phyloP scores from a whole-genome alignment of 2,888 invertebrate genomes.

The Rhagonycha lutea region DNA sequence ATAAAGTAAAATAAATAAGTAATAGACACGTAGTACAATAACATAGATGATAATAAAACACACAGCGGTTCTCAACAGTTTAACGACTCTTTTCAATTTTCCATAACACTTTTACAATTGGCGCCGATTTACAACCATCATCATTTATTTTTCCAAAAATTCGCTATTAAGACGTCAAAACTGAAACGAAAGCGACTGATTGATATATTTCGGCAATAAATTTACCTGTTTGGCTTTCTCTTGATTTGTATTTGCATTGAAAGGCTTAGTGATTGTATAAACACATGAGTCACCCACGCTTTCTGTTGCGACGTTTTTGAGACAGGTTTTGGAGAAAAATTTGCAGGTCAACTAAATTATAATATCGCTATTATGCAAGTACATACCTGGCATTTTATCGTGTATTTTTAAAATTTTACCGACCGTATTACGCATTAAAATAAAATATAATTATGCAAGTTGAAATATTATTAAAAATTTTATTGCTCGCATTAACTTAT shows the following conservation, averaged over 20 bases:
- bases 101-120: too few relatives aligned
- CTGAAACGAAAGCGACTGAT: constrained; percentile 37
- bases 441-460: background rate
- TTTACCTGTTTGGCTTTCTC: constrained; percentile 36
- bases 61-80: background rate
- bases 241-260: constrained; percentile 42
- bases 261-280: constrained; percentile 40
- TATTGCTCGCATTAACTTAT: background rate
- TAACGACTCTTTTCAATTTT: background rate
- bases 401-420: constrained; percentile 15
- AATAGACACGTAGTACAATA: background rate
- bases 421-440: constrained; percentile 16
- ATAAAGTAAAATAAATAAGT: background rate
- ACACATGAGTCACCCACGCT: constrained; percentile 43
- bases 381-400: constrained; percentile 16
- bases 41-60: background rate
- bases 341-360: constrained; percentile 31
- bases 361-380: constrained; percentile 22
- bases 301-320: constrained; percentile 31
- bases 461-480: background rate
- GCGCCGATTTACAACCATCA: background rate
- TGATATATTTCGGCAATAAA: constrained; percentile 40
- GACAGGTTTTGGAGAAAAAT: constrained; percentile 34
- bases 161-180: constrained; percentile 25
- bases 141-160: constrained; percentile 5